Evolutionary conservation across 2,797 vertebrate species (phyloP).

Genomic region (Megaceryle alcyon): DNA sequence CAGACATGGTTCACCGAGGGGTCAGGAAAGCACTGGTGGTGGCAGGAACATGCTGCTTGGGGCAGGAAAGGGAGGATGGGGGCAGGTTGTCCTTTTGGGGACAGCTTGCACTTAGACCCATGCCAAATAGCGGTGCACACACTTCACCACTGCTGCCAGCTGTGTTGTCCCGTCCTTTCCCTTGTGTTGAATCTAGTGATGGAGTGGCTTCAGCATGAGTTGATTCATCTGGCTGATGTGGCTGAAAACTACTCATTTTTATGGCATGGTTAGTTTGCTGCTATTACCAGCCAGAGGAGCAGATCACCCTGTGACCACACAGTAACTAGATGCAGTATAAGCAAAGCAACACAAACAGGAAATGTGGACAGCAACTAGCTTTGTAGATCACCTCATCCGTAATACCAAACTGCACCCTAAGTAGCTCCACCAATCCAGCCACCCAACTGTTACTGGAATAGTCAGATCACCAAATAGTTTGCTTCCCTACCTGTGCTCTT

Average conservation of each 20-base stretch:
- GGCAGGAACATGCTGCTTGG: background rate
- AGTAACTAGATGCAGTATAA: background rate
- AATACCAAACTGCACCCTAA: background rate
- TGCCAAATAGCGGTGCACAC: background rate
- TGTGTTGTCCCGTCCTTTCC: background rate
- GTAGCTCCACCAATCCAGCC: background rate
- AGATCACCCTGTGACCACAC: background rate
- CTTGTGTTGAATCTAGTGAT: background rate
- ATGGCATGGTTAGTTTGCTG: background rate
- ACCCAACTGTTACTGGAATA: background rate
- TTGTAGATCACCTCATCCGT: background rate
- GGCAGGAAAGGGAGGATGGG: background rate
- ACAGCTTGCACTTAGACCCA: background rate
- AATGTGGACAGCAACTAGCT: background rate
- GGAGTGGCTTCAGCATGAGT: background rate
- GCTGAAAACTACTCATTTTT: background rate
- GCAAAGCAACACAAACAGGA: background rate
- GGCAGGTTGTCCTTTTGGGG: background rate
- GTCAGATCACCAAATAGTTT: background rate
- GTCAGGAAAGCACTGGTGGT: background rate
- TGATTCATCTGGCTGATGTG: background rate
- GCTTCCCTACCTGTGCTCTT: background rate
- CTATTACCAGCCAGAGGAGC: background rate
- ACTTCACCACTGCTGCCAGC: background rate
- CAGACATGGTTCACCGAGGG: background rate